Percentiles rank a stretch among this genome's conserved stretches.
phyloP scores from a whole-genome alignment of 1,140 invertebrate species.

The Bombus huntii region DNA sequence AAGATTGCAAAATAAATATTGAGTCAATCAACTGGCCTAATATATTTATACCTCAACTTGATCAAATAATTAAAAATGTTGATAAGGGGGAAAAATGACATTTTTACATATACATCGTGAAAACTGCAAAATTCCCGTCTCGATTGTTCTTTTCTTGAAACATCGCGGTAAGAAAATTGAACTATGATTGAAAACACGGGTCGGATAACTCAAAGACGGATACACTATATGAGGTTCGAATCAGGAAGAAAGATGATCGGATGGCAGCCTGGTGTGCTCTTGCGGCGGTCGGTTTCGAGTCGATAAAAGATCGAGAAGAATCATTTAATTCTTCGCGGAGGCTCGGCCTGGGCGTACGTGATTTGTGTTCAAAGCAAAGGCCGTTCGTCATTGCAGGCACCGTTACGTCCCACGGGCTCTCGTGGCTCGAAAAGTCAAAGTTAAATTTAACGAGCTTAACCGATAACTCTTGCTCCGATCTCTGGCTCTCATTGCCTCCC shows the following conservation, averaged over 20 bases:
- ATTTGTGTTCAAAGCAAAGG: slow-evolving; percentile 64
- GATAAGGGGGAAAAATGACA: neutral
- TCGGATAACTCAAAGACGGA: neutral
- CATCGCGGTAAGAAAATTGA: neutral
- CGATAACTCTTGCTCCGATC: slow-evolving; percentile 66
- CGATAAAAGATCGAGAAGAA: slow-evolving; percentile 63
- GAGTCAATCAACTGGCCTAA: neutral
- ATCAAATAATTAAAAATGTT: neutral
- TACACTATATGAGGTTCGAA: neutral
- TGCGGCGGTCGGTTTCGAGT: slow-evolving; percentile 24
- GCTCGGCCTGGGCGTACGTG: slow-evolving; percentile 61
- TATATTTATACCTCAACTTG: neutral
- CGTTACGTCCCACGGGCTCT: slow-evolving; percentile 65
- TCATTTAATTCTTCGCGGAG: slow-evolving; percentile 61
- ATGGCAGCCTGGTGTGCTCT: slow-evolving; percentile 29
- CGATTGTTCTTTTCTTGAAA: neutral
- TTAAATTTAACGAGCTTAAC: slow-evolving; percentile 69
- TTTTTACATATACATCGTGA: neutral
- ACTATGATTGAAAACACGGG: neutral
- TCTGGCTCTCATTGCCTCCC: slow-evolving; percentile 36
- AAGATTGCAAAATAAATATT: too few species aligned
- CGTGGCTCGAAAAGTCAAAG: slow-evolving; percentile 64
- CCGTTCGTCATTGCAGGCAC: slow-evolving; percentile 67
- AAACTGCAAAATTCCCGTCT: neutral
- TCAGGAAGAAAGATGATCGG: neutral